phyloP scores from a whole-genome alignment of 92 coral and sea anemone genomes.

The Phenganax subtilis region DNA sequence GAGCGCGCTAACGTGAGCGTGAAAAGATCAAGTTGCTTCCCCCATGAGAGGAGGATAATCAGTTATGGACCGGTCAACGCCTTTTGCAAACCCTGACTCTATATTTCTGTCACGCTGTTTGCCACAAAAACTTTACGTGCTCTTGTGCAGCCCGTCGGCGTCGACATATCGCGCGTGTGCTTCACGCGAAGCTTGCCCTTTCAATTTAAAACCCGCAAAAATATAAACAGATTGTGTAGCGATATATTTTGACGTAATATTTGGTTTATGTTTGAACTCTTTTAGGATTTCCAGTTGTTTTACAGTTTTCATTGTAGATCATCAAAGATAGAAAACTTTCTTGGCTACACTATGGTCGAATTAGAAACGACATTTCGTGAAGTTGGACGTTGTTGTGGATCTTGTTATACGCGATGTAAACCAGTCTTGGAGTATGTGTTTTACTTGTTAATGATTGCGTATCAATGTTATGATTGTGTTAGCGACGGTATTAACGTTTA shows the following conservation, averaged over 20 bases:
- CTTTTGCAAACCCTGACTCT: too few relatives aligned
- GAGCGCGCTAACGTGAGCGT: too few relatives aligned
- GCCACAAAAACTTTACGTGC: too few relatives aligned
- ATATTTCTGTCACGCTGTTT: too few relatives aligned
- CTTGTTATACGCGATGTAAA: neutral
- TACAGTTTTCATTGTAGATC: neutral
- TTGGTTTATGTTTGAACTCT: too few relatives aligned
- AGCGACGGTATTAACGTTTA: conserved; percentile 38
- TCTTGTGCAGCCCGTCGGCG: neutral
- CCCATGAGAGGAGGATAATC: too few relatives aligned
- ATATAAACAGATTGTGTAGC: too few relatives aligned
- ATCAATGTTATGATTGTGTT: conserved; percentile 31
- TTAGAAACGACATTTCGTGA: conserved; percentile 7
- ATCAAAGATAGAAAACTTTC: neutral
- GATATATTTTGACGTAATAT: too few relatives aligned
- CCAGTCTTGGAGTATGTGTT: conserved; percentile 11
- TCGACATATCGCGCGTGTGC: neutral
- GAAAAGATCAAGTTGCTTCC: too few relatives aligned
- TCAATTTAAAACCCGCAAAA: too few relatives aligned
- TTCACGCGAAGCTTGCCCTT: neutral
- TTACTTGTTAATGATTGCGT: conserved; percentile 23
- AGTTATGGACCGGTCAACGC: too few relatives aligned
- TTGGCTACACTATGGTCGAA: neutral
- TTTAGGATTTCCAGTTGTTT: too few relatives aligned
- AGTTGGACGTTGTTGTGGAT: conserved; percentile 18